phyloP scores from a whole-genome alignment of 1,140 invertebrate genomes.

The Diachasma alloeum region DNA sequence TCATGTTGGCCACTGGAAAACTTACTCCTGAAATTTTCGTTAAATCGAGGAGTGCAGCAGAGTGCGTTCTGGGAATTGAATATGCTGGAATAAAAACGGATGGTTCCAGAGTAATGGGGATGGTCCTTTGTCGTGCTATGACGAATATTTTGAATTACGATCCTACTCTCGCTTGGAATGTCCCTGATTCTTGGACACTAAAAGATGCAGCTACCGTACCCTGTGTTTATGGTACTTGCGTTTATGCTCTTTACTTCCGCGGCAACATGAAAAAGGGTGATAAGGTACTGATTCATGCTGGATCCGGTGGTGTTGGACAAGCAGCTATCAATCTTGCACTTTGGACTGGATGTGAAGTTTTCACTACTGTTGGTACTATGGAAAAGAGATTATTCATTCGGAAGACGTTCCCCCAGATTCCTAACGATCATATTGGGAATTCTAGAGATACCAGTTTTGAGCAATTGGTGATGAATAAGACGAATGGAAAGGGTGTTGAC shows the following conservation, averaged over 20 bases:
- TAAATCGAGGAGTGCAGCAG: constrained; percentile 67
- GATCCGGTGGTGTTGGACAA: constrained; percentile 80
- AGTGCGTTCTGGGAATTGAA: constrained; percentile 79
- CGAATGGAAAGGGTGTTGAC: constrained; percentile 75
- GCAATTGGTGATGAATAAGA: constrained; percentile 69
- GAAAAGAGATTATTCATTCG: constrained; percentile 77
- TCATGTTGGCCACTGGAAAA: constrained; percentile 81
- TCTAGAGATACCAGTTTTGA: constrained; percentile 79
- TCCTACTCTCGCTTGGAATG: constrained; percentile 73
- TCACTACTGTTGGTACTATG: constrained; percentile 75
- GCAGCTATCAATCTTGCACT: constrained; percentile 80
- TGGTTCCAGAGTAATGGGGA: constrained; percentile 77
- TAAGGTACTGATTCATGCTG: constrained; percentile 77
- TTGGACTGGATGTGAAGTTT: constrained; percentile 72
- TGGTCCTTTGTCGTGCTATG: constrained; percentile 68
- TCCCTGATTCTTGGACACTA: constrained; percentile 86
- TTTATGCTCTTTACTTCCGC: constrained; percentile 76
- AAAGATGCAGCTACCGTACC: constrained; percentile 90
- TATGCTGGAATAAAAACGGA: constrained; percentile 67
- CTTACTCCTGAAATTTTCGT: constrained; percentile 71
- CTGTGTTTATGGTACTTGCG: constrained; percentile 84
- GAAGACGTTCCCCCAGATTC: constrained; percentile 72
- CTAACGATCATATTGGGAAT: constrained; percentile 76
- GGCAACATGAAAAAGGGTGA: constrained; percentile 71
- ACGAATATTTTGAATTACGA: constrained; percentile 71